Evolutionary conservation across 2,797 vertebrate genomes (phyloP), one percentile per base, ranked within the genome.

Genomic region (Myotis pilosus): DNA sequence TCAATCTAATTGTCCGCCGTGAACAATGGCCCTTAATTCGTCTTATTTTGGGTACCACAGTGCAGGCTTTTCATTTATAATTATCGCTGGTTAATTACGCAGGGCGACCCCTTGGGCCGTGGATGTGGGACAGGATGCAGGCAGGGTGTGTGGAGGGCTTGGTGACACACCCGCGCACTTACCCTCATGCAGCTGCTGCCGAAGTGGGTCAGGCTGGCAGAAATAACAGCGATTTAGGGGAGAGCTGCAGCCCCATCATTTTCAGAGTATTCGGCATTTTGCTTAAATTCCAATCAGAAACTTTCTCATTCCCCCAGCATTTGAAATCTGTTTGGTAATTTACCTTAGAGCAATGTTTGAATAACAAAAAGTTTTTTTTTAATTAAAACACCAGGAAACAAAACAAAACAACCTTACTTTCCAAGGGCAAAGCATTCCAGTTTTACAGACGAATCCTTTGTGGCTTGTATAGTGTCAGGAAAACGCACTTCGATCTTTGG

Each of bases 401-500:
- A 87, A 94, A 49, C 0, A 5, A 92, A 89, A 97, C 68, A 68
- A 94, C 88, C 98, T 98, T 98, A 98, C 98, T 98, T 98, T 97
- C 98, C 98, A 66, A 98, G 98, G 97, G 98, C 98, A 87, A 98
- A 98, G 96, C 98, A 98, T 82, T 98, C 98, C 98, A 98, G 97
- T 10, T 96, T 96, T 95, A 98, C 95, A 13, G 97, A 97, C 6
- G 98, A 98, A 93, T 99, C 99, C 98, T 99, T 98, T 72, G 98
- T 99, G n/a, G 99, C 99, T 28, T 98, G 98, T 94, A 98, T 98
- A 17, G 98, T 97, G 96, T 99, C 99, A 94, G 99, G 99, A 98
- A 99, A 99, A 94, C 97, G 98, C 95, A 99, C 99, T 98, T 99
- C 99, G 92, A 99, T 99, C 98, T 99, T 99, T 95, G 99, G 99